A percentile compares a stretch with the other conserved stretches of the same genome.
Conservation (phyloP, 2,797 vertebrate genomes). For the Coregonus sp. region DNA sequence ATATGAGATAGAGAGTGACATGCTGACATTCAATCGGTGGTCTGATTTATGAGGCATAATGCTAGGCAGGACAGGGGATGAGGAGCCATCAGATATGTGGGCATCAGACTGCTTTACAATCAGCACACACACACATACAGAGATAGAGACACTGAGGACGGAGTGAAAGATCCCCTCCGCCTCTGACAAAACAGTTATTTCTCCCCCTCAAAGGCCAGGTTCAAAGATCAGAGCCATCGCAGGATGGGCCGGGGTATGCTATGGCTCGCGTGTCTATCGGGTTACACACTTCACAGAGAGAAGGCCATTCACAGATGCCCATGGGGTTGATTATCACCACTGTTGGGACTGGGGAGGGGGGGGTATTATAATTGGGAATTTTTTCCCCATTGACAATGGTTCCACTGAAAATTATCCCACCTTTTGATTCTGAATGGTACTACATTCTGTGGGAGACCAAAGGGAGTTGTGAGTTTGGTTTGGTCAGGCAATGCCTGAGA, state of each 20-base stretch:
- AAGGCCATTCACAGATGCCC: slow-evolving; percentile 69
- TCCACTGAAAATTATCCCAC: slow-evolving; percentile 73
- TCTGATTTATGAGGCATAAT: slow-evolving; percentile 30
- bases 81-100: slow-evolving; percentile 1
- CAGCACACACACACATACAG: not conserved
- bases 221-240: slow-evolving; percentile 79
- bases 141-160: slow-evolving; percentile 31
- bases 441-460: slow-evolving; percentile 42
- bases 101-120: not conserved
- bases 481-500: slow-evolving; percentile 32
- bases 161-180: slow-evolving; percentile 37
- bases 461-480: slow-evolving; percentile 40
- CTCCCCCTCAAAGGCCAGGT: slow-evolving; percentile 68
- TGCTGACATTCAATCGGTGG: slow-evolving; percentile 16
- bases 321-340: slow-evolving; percentile 60
- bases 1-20: slow-evolving; percentile 24
- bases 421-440: slow-evolving; percentile 68
- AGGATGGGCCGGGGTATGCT: slow-evolving; percentile 61
- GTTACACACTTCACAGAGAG: slow-evolving; percentile 77
- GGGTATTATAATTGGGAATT: slow-evolving; percentile 35
- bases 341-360: slow-evolving; percentile 51
- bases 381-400: slow-evolving; percentile 71
- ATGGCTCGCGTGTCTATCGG: slow-evolving; percentile 75
- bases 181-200: slow-evolving; percentile 63
- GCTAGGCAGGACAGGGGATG: slow-evolving; percentile 19